Evolutionary conservation across 2,797 vertebrate species (phyloP), one percentile per base, ranked within the genome.

Genomic region (Enteromius thamalakanensis): DNA sequence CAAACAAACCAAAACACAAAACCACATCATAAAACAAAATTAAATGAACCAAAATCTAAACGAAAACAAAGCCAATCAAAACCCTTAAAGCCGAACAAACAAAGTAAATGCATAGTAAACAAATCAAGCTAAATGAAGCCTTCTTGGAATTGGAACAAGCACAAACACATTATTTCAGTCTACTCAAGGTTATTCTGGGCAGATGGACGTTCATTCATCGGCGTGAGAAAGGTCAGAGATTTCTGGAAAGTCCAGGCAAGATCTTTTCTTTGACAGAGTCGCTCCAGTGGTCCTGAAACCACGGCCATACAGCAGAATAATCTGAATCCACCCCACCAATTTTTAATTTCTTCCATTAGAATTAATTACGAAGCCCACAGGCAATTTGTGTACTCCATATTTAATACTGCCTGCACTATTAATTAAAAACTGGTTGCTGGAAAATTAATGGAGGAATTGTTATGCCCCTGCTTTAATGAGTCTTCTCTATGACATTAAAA

Each of bases 401-500:
- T 94, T 95, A 96, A 96, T 94, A 93, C 91, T 95, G 94, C 94
- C 95, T 94, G 93, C 92, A 95, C 94, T 93, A 94, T 95, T 96
- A 96, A 97, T 96, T 97, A 95, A 96, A 96, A 97, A 95, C 91
- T 96, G 94, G 88, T 95, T 94, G 94, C 92, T 93, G 93, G 92
- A 96, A 96, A 95, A 95, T 91, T 93, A 96, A 96, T 96, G 93
- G 92, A 93, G 94, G 94, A 96, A 95, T 94, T 93, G 90, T 92
- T 95, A 93, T 93, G 88, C 94, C 92, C 72, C 92, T 85, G 88
- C 93, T 94, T 95, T 95, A 96, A 96, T 95, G 94, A 96, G 93
- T 92, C 92, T 93, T 95, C 93, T 92, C 92, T 80, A 91, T 93
- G 92, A 93, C 92, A 95, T 95, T 94, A 95, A 93, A 94, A 84